A percentile compares a stretch with the other conserved stretches of the same genome.
Evolutionary conservation across 2,888 invertebrate genomes (phyloP).

Genomic region (Tenthredo distinguenda): DNA sequence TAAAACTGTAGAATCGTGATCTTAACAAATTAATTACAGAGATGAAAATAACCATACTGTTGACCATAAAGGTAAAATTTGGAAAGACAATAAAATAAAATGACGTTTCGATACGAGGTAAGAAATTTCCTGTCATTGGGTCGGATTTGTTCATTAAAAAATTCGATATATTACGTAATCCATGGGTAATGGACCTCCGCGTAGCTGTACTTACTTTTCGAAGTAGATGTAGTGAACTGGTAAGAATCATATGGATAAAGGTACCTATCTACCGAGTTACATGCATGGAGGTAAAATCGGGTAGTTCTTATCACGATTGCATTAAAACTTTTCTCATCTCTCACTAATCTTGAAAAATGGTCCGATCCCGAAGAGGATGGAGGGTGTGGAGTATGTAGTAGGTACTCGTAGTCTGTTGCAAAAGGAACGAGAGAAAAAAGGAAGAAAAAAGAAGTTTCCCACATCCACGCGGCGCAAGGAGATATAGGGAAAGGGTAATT

Average conservation of each 20-base stretch:
- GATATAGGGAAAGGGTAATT: conserved; percentile 61
- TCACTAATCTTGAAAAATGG: conserved; percentile 76
- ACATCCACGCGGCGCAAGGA: conserved; percentile 32
- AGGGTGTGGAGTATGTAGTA: neutral
- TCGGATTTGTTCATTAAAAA: neutral
- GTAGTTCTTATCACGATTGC: conserved; percentile 63
- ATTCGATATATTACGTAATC: neutral
- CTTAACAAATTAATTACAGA: conserved; percentile 24
- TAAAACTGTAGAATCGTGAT: conserved; percentile 8
- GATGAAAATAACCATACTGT: conserved; percentile 56
- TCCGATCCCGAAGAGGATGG: conserved; percentile 56
- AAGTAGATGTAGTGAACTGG: neutral
- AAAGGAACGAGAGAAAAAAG: neutral
- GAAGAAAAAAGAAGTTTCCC: neutral
- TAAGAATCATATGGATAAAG: neutral
- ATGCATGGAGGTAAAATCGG: neutral
- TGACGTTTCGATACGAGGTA: neutral
- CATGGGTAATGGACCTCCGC: neutral
- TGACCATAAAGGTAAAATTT: conserved; percentile 56
- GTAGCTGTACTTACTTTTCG: neutral
- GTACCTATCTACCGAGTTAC: neutral
- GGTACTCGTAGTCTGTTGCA: conserved; percentile 20
- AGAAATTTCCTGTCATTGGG: neutral
- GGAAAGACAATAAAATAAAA: neutral
- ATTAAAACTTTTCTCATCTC: conserved; percentile 78